phyloP scores from a whole-genome alignment of 2,797 vertebrate species.

The Melanotaenia pygmaea region DNA sequence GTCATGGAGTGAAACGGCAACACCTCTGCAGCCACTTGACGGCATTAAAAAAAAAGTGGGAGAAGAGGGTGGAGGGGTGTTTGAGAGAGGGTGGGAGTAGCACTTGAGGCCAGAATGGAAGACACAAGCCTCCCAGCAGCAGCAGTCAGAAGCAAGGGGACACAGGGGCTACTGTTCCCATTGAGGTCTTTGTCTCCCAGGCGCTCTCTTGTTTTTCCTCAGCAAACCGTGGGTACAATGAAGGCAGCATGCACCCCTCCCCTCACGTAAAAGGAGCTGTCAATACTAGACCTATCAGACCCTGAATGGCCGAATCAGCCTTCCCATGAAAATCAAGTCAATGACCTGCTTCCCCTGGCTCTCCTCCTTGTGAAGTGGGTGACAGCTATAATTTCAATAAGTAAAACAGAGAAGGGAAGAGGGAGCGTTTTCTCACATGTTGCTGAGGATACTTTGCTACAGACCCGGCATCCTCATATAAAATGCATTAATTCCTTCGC shows the following conservation, averaged over 20 bases:
- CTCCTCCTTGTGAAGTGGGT: conserved; percentile 83
- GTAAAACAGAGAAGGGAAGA: conserved; percentile 58
- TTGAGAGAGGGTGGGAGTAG: conserved; percentile 78
- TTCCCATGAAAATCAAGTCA: conserved; percentile 99
- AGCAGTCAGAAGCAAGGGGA: conserved; percentile 82
- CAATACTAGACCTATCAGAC: conserved; percentile 84
- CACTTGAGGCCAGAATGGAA: conserved; percentile 84
- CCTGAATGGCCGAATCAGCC: conserved; percentile 88
- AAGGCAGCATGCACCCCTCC: conserved; percentile 81
- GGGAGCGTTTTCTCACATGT: conserved; percentile 84
- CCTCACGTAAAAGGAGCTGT: conserved; percentile 80
- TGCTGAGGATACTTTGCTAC: conserved; percentile 83
- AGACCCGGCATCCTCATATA: conserved; percentile 86
- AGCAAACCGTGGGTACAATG: conserved; percentile 85
- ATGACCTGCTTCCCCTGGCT: conserved; percentile 87
- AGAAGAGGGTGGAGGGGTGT: conserved; percentile 62
- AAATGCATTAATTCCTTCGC: conserved; percentile 91
- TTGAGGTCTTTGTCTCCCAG: conserved; percentile 88
- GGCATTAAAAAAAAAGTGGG: conserved; percentile 73
- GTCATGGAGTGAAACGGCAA: conserved; percentile 73
- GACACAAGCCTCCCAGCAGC: conserved; percentile 80
- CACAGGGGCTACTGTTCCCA: conserved; percentile 93
- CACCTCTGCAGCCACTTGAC: conserved; percentile 83
- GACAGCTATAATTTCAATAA: conserved; percentile 89
- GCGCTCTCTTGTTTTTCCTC: conserved; percentile 89